phyloP scores from a whole-genome alignment of 2,797 vertebrate genomes.

The Otus scops region DNA sequence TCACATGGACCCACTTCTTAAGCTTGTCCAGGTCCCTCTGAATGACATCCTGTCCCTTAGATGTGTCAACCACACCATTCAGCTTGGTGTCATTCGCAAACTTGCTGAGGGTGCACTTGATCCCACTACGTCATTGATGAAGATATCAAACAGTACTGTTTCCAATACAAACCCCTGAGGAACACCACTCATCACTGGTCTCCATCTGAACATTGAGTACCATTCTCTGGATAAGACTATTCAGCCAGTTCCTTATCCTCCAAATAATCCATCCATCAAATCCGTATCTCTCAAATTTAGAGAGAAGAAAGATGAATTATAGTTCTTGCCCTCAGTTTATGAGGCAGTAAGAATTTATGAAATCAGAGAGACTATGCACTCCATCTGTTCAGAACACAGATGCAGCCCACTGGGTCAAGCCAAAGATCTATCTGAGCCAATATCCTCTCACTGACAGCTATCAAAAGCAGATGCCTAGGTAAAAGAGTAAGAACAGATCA shows the following conservation, averaged over 20 bases:
- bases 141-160: neutral
- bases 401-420: neutral
- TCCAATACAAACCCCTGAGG: neutral
- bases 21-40: neutral
- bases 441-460: neutral
- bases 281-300: neutral
- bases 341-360: neutral
- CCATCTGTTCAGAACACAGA: neutral
- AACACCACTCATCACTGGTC: neutral
- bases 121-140: neutral
- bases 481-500: neutral
- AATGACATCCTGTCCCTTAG: neutral
- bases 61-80: rapidly evolving
- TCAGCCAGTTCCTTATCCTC: neutral
- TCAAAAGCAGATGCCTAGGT: neutral
- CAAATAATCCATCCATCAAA: neutral
- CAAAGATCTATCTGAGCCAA: neutral
- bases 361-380: neutral
- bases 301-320: neutral
- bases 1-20: neutral
- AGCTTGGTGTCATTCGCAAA: neutral
- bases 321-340: neutral
- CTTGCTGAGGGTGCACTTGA: neutral
- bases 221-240: neutral
- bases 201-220: neutral